A percentile compares a stretch with the other conserved stretches of the same genome.
phyloP scores from a whole-genome alignment of 92 coral and sea anemone genomes.

The Parazoanthus darwini region DNA sequence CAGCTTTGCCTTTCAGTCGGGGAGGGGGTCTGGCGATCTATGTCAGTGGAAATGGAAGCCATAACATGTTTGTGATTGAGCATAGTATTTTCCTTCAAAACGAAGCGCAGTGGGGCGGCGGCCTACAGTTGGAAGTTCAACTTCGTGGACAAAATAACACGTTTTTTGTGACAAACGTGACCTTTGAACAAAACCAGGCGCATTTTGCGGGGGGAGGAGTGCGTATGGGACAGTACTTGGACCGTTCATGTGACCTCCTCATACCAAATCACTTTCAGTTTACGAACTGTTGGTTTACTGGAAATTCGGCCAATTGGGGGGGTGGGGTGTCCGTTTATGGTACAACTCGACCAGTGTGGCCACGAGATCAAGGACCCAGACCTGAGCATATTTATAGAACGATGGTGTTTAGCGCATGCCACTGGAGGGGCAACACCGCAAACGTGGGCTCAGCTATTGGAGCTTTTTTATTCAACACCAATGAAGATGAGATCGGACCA shows the following conservation, averaged over 20 bases:
- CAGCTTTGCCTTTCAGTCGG: conserved; percentile 65
- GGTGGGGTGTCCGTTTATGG: conserved; percentile 67
- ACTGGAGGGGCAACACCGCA: conserved; percentile 58
- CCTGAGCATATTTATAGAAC: conserved; percentile 13
- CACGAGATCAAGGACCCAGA: background rate
- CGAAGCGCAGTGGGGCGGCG: conserved; percentile 91
- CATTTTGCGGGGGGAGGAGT: conserved; percentile 79
- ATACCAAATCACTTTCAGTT: conserved; percentile 54
- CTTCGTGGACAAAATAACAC: conserved; percentile 47
- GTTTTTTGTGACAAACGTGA: conserved; percentile 39
- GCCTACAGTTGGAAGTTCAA: conserved; percentile 60
- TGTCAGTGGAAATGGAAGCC: conserved; percentile 70
- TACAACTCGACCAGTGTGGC: conserved; percentile 47
- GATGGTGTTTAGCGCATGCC: conserved; percentile 48
- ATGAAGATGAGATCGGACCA: conserved; percentile 75
- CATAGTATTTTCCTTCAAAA: conserved; percentile 54
- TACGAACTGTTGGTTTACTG: conserved; percentile 53
- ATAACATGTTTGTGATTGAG: conserved; percentile 57
- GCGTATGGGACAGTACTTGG: conserved; percentile 58
- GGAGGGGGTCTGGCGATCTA: conserved; percentile 86
- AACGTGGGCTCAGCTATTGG: conserved; percentile 77
- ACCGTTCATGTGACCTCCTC: conserved; percentile 2
- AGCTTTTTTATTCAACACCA: conserved; percentile 61
- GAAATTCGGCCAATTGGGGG: conserved; percentile 72
- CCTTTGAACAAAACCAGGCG: conserved; percentile 58